These are phyloP conservation scores for Takifugu ocellatus DNA, from an alignment of 2,797 vertebrate genomes.

Conservation along the genomic window DNA sequence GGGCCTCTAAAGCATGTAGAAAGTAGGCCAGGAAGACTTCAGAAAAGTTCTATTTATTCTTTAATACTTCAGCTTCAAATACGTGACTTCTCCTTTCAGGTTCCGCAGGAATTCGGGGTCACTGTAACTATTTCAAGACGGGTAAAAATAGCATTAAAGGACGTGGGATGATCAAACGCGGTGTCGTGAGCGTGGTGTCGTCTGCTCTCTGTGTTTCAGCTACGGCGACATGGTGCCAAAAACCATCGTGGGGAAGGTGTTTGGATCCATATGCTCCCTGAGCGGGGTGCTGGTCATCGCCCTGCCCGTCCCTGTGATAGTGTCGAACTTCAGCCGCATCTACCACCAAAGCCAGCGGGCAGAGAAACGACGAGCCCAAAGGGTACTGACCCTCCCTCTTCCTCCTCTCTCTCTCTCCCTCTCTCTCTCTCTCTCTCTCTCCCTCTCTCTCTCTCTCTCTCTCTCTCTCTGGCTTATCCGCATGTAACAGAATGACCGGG, in stretches of 20 bases:
- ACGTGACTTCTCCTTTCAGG: constrained; percentile 56
- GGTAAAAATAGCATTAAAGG: constrained; percentile 55
- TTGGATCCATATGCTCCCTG: constrained; percentile 94
- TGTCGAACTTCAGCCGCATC: constrained; percentile 97
- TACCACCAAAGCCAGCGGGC: constrained; percentile 96
- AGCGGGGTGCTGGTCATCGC: constrained; percentile 96
- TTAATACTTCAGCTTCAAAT: constrained; percentile 44
- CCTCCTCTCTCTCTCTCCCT: constrained; percentile 18
- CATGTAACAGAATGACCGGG: constrained; percentile 60
- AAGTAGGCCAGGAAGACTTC: constrained; percentile 64
- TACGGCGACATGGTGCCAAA: constrained; percentile 98
- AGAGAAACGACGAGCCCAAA: constrained; percentile 91
- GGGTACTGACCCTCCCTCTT: constrained; percentile 72
- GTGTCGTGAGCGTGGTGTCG: constrained; percentile 18
- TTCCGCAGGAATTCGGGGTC: constrained; percentile 51
- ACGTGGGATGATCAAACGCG: constrained; percentile 28
- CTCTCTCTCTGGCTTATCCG: constrained; percentile 60
- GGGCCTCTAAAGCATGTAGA: constrained; percentile 46
- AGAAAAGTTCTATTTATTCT: constrained; percentile 69
- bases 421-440: constrained; percentile 45
- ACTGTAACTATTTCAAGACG: constrained; percentile 59
- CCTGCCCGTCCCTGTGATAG: constrained; percentile 92
- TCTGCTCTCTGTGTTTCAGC: constrained; percentile 69
- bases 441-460: constrained; percentile 14
- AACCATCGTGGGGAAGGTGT: constrained; percentile 95